Evolutionary conservation across 2,797 vertebrate species (phyloP), one percentile per base, ranked within the genome.

Genomic region (Moxostoma hubbsi): DNA sequence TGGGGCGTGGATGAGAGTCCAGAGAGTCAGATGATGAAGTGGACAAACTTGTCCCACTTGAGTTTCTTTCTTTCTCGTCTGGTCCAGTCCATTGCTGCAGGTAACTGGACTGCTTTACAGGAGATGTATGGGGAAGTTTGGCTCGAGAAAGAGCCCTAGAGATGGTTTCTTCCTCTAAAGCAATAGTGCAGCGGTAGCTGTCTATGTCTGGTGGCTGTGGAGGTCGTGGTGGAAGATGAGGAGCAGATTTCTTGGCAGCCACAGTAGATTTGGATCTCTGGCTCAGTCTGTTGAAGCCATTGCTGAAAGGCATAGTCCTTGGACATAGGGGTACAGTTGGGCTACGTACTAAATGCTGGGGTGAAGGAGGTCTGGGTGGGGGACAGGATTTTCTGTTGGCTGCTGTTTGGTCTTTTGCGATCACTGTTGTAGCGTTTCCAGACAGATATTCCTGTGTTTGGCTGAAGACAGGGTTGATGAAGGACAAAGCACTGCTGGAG

Each of bases 1-100:
- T 12, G 91, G 94, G 93, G 93, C 87, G 86, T 88, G 90, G 55
- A 57, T 94, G 92, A 0, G 93, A 93, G 73, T 97, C 96, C 81
- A 96, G 87, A 0, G 96, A 98, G 87, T 97, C 96, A 0, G 96
- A 97, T 7, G 92, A 93, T 0, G 94, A 95, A 24, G 96, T 97
- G 73, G 96, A 98, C 71, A 96, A 90, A 90, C 97, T 98, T 94
- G 96, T 94, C 90, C 97, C 94, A 78, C 97, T 99, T 78, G 97
- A 92, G 15, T 95, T 92, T 89, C 96, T 95, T 8, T 84, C 90
- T 5, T 90, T 58, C 1, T 83, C 78, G 87, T 92, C 89, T 82
- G 91, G 90, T 73, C 89, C 89, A 82, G 84, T 87, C 88, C 92
- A 10, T 76, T 85, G 85, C 81, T 75, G 13, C 67, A 5, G 63